Conservation (phyloP, 2,797 vertebrate genomes). For the Phylloscopus collybita region DNA sequence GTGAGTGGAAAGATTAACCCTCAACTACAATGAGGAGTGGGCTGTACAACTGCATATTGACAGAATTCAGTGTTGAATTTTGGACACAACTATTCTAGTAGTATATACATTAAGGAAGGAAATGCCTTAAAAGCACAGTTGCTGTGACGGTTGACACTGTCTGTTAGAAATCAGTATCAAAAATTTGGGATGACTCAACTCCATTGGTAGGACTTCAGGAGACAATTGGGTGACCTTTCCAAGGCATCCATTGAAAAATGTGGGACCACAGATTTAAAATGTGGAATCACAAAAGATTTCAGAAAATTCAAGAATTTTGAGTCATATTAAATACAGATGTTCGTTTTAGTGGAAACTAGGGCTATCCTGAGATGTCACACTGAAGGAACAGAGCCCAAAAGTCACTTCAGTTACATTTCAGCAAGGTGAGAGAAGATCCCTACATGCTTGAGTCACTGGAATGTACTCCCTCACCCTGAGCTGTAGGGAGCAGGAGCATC, state of each 20-base stretch:
- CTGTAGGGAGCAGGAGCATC: neutral
- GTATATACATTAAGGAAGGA: conserved; percentile 1
- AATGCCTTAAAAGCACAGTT: neutral
- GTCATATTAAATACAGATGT: neutral
- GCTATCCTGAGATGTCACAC: neutral
- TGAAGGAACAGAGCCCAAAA: neutral
- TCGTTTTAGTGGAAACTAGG: neutral
- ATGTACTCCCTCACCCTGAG: neutral
- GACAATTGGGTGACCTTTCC: neutral
- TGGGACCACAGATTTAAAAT: neutral
- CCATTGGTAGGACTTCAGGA: neutral
- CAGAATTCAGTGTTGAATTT: neutral
- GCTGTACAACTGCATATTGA: neutral
- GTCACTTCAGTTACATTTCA: neutral
- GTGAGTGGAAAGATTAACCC: neutral
- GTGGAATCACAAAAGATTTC: neutral
- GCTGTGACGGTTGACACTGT: neutral
- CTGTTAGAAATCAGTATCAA: neutral
- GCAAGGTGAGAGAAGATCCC: neutral
- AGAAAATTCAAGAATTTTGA: neutral
- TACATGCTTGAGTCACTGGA: neutral
- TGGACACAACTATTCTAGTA: neutral
- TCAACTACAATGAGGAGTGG: neutral
- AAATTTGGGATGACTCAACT: neutral
- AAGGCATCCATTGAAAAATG: neutral